Evolutionary conservation across 2,888 invertebrate genomes (phyloP), one percentile per base, ranked within the genome.

Genomic region (Augochlorella aurata): DNA sequence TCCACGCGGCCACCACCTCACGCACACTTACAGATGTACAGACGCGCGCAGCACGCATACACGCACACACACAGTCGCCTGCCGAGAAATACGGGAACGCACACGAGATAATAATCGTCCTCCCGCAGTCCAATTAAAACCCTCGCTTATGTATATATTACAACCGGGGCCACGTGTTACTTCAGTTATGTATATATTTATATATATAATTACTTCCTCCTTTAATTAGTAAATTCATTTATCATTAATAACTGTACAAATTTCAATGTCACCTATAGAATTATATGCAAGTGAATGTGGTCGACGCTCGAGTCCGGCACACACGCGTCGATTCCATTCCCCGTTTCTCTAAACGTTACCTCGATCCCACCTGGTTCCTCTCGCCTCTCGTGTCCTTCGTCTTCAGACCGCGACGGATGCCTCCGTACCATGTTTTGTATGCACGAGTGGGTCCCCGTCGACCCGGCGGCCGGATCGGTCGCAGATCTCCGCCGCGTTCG

Each of bases 241-340:
- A 93, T 93, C 92, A 91, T 93, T 92, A 93, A 92, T 93, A 93
- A 93, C 93, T 93, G 93, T 93, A 93, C 93, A 93, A 93, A 93
- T 93, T 90, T 93, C 90, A 93, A 93, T 93, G 93, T 93, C 90
- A 92, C 93, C 93, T 93, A 93, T 92, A 83, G 89, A 81, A 58
- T 72, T 88, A 89, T 88, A 87, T 91, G 90, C 90, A 91, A 88
- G 89, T 89, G 91, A 92, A 91, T 91, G 91, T 61, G 76, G 85
- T 90, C 93, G 90, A 92, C 93, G 92, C 91, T 91, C 90, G 90
- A 88, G 87, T 89, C 88, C 87, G 89, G 88, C 89, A 89, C 88
- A 89, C 88, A 89, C 88, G 88, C 89, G 89, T 90, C 90, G 84
- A 89, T 81, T 58, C 80, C 87, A 86, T 86, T 88, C 89, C 65